phyloP scores from a whole-genome alignment of 30 jellyfish, hydroid and myxozoan species.

The Rhopilema esculentum region DNA sequence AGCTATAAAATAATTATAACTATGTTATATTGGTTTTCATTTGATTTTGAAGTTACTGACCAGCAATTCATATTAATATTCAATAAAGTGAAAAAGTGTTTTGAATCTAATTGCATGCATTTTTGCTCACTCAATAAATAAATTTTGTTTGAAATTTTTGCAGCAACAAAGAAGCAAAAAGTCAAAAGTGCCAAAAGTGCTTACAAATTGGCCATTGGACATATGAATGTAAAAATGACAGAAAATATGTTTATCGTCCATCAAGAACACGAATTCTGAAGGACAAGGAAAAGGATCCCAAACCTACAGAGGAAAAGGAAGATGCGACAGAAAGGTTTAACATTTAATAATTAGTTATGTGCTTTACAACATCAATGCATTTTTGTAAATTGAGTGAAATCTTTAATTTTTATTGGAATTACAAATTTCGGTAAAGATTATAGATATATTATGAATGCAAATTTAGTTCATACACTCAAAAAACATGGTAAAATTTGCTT shows the following conservation, averaged over 20 bases:
- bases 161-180: slow-evolving; percentile 86
- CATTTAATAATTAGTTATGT: neutral
- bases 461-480: too few relatives aligned
- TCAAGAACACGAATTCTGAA: slow-evolving; percentile 85
- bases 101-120: too few relatives aligned
- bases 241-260: slow-evolving; percentile 85
- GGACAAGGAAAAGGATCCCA: slow-evolving; percentile 36
- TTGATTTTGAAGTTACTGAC: too few relatives aligned
- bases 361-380: neutral
- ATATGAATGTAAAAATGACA: slow-evolving; percentile 84
- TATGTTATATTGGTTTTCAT: too few relatives aligned
- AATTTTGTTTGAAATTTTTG: neutral
- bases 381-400: neutral
- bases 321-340: slow-evolving; percentile 19
- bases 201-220: slow-evolving; percentile 98
- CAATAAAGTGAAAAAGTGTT: too few relatives aligned
- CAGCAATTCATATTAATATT: too few relatives aligned
- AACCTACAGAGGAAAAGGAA: neutral
- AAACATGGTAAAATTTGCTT: too few relatives aligned
- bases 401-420: too few relatives aligned
- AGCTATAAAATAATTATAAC: too few relatives aligned
- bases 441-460: too few relatives aligned
- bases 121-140: too few relatives aligned
- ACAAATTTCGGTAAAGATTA: too few relatives aligned
- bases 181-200: slow-evolving; percentile 91